phyloP scores from a whole-genome alignment of 2,113 vertebrate genomes.

The Eulacestoma nigropectus region DNA sequence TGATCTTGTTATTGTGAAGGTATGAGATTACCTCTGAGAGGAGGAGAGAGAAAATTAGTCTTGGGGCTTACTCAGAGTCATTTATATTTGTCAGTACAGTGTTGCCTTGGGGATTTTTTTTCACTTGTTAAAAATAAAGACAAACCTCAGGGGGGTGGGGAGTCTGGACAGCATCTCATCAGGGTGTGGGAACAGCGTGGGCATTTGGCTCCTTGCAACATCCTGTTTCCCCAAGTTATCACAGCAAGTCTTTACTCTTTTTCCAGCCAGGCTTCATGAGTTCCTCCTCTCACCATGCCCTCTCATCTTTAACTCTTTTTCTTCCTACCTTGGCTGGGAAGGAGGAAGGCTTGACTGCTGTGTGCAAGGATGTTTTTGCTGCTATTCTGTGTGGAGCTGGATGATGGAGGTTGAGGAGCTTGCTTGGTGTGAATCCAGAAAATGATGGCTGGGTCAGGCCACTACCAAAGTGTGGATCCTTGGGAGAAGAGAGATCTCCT shows the following conservation, averaged over 20 bases:
- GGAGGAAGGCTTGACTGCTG: neutral
- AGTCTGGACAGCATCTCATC: neutral
- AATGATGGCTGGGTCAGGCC: neutral
- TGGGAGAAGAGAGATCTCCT: neutral
- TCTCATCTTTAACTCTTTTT: neutral
- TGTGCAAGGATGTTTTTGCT: neutral
- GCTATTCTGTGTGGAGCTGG: neutral
- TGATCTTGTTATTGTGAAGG: slow-evolving; percentile 12
- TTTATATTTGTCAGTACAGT: slow-evolving; percentile 35
- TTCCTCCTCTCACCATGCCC: neutral
- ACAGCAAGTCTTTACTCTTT: neutral
- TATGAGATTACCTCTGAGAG: slow-evolving; percentile 24
- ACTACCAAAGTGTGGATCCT: neutral
- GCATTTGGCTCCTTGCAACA: slow-evolving; percentile 30
- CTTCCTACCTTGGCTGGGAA: neutral
- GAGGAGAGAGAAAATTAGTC: slow-evolving; percentile 28
- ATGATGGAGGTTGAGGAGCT: neutral
- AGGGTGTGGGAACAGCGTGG: slow-evolving; percentile 56
- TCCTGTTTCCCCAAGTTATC: slow-evolving; percentile 51
- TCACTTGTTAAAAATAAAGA: slow-evolving; percentile 54
- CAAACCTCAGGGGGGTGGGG: slow-evolving; percentile 5
- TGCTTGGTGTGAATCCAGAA: neutral
- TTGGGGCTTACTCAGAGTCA: slow-evolving; percentile 10
- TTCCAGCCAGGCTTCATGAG: neutral
- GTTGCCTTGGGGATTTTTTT: slow-evolving; percentile 31